Base-by-base conservation (phyloP, 2,888 invertebrate genomes). In the Linyphia triangularis region DNA sequence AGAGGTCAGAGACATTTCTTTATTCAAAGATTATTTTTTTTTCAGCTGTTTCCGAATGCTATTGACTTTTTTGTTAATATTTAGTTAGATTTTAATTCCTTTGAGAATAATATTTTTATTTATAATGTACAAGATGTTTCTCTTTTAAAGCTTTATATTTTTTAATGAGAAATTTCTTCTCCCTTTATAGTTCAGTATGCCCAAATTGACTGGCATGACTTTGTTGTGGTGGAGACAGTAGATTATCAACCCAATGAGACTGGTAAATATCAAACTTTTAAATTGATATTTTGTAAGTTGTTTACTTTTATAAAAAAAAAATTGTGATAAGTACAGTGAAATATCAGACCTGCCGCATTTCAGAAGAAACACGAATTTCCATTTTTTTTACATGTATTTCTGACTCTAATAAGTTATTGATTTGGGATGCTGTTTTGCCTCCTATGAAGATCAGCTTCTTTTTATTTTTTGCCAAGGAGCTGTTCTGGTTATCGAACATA, bases 131-230 rank as follows among this genome's bases (percentile, higher is more conserved):
- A n/a, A n/a, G n/a, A n/a, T n/a, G n/a, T n/a, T n/a, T n/a, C n/a
- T n/a, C n/a, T n/a, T n/a, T n/a, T n/a, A n/a, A n/a, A n/a, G n/a
- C n/a, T n/a, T n/a, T n/a, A n/a, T n/a, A n/a, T n/a, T n/a, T n/a
- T n/a, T n/a, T n/a, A n/a, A n/a, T n/a, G n/a, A n/a, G n/a, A 16
- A 61, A 89, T 61, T 22, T 90, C 19, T 90, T 90, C 16, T 85
- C 57, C 67, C 61, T 65, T 73, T 81, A 24, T 91, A 92, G 93
- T 94, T 72, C 94, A 94, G 0, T 99, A 99, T 92, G 98, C 99
- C 0, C 98, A 98, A 92, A 99, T 99, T 90, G 99, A 99, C 93
- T 99, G 99, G 99, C 99, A 99, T 92, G 99, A 99, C 93, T 99
- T 99, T 93, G 99, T 99, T 0, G 99, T 99, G 0, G 99, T 99